Evolutionary conservation across 2,113 vertebrate species (phyloP).

Genomic region (Callipepla squamata): DNA sequence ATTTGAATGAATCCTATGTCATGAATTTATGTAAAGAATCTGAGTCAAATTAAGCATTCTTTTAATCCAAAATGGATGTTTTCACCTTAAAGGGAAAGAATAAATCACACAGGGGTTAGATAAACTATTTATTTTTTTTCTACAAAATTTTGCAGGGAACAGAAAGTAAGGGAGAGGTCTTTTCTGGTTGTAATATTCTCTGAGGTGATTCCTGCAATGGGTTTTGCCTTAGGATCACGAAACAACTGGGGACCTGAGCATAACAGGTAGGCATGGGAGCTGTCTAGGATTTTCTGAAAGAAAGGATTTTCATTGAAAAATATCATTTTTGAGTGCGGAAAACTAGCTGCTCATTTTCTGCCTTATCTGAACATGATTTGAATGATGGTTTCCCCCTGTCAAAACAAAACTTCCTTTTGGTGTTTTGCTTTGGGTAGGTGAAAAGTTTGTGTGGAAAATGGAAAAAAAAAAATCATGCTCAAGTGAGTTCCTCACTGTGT

Average conservation of each 20-base stretch:
- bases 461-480: fast-evolving
- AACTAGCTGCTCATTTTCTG: neutral
- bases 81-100: neutral
- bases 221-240: neutral
- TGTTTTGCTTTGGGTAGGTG: fast-evolving
- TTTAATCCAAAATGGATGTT: neutral
- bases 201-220: neutral
- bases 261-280: neutral
- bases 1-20: too few species aligned
- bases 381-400: too few species aligned
- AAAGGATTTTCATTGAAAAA: neutral
- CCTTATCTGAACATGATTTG: neutral
- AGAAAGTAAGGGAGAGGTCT: neutral
- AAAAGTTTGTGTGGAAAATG: neutral
- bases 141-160: neutral
- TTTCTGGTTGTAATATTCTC: neutral
- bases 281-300: neutral
- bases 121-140: neutral
- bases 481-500: fast-evolving
- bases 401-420: neutral
- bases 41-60: neutral
- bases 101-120: neutral
- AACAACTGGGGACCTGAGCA: fast-evolving
- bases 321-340: neutral
- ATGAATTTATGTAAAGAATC: fast-evolving